phyloP scores from a whole-genome alignment of 2,113 vertebrate genomes.

The Nothoprocta perdicaria region DNA sequence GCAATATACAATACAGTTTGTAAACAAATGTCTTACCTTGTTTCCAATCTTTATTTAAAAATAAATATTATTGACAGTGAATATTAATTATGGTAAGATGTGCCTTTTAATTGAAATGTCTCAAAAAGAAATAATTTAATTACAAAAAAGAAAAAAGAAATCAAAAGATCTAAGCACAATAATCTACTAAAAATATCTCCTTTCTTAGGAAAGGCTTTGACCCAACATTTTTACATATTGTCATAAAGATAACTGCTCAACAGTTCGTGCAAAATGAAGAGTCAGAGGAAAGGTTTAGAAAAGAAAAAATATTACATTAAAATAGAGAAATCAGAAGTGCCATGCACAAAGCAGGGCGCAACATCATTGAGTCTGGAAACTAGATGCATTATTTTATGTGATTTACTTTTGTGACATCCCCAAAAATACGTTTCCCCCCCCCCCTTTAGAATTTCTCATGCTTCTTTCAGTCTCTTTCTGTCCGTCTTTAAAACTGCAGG shows the following conservation, averaged over 20 bases:
- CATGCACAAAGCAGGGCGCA: slow-evolving; percentile 79
- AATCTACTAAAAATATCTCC: slow-evolving; percentile 84
- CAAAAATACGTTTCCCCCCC: slow-evolving; percentile 75
- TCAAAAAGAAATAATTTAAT: slow-evolving; percentile 86
- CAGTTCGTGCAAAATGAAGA: slow-evolving; percentile 84
- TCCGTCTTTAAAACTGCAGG: slow-evolving; percentile 60
- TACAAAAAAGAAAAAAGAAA: slow-evolving; percentile 71
- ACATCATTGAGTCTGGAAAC: slow-evolving; percentile 78
- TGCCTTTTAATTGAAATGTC: slow-evolving; percentile 83
- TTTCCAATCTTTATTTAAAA: slow-evolving; percentile 93
- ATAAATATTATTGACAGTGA: slow-evolving; percentile 94
- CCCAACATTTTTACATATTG: slow-evolving; percentile 74
- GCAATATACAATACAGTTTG: slow-evolving; percentile 90
- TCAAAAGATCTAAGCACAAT: slow-evolving; percentile 74
- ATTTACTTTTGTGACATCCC: slow-evolving; percentile 77
- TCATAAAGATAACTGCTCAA: slow-evolving; percentile 80
- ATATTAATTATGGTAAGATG: slow-evolving; percentile 87
- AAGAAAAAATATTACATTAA: slow-evolving; percentile 72
- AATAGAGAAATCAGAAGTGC: slow-evolving; percentile 75
- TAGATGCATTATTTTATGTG: slow-evolving; percentile 79
- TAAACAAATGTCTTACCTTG: slow-evolving; percentile 90
- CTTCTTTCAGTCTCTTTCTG: slow-evolving; percentile 79
- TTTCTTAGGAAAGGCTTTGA: slow-evolving; percentile 80
- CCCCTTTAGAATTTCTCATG: slow-evolving; percentile 78
- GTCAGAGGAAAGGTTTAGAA: slow-evolving; percentile 68